Evolutionary conservation across 2,797 vertebrate species (phyloP).

Genomic region (Coracias cyanogaster): DNA sequence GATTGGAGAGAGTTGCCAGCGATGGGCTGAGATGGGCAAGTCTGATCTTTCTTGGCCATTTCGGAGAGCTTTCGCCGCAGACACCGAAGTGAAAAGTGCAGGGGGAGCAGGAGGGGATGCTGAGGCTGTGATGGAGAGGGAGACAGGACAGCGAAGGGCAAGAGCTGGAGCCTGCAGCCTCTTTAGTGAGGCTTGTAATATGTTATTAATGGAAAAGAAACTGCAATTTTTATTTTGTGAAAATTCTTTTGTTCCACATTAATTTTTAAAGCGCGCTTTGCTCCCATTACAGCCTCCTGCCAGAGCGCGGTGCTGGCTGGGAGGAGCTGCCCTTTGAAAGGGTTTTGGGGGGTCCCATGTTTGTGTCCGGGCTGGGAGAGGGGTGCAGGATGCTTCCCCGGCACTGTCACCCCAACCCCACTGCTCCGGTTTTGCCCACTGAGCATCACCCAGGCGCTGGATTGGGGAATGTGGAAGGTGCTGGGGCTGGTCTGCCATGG

Average conservation of each 20-base stretch:
- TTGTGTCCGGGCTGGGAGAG: not conserved
- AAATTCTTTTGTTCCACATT: conserved; percentile 54
- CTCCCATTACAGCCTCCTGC: conserved; percentile 22
- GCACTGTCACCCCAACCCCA: not conserved
- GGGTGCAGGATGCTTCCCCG: not conserved
- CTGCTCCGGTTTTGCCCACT: accelerated
- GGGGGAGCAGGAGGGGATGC: not conserved
- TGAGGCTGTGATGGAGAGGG: not conserved
- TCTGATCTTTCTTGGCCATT: not conserved
- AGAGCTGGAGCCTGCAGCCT: conserved; percentile 18
- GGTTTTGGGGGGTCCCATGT: not conserved
- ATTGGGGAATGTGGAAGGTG: not conserved
- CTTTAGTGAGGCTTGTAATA: not conserved
- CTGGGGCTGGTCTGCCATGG: not conserved
- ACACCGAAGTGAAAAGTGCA: not conserved
- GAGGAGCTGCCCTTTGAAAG: not conserved
- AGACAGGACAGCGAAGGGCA: not conserved
- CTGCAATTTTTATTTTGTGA: conserved; percentile 51
- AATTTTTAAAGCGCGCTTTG: conserved; percentile 33
- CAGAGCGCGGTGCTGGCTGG: not conserved
- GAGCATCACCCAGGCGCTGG: not conserved
- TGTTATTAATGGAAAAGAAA: conserved; percentile 61
- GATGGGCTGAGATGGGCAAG: not conserved
- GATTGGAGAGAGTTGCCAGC: not conserved
- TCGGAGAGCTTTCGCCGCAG: not conserved